phyloP scores from a whole-genome alignment of 1,140 invertebrate species.

The Pseudomyrmex pallidus region DNA sequence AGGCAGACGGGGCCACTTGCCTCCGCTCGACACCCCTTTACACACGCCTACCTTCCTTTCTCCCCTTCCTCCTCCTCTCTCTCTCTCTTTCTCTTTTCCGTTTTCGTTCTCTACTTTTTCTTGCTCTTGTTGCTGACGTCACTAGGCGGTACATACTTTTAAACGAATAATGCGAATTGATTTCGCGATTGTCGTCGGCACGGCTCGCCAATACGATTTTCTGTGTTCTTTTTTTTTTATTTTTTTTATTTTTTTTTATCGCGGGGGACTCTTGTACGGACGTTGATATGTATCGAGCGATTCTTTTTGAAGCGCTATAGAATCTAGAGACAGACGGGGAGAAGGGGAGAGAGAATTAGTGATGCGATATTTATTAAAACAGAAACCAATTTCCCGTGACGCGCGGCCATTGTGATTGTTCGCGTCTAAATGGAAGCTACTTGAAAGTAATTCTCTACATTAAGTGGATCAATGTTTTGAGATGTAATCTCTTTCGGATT shows the following conservation, averaged over 20 bases:
- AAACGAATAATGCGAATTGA: slow-evolving; percentile 80
- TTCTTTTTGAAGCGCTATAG: slow-evolving; percentile 55
- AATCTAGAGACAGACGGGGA: slow-evolving; percentile 31
- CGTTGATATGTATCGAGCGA: slow-evolving; percentile 59
- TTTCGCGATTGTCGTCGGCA: slow-evolving; percentile 75
- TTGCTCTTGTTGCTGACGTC: slow-evolving; percentile 69
- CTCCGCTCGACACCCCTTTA: slow-evolving; percentile 73
- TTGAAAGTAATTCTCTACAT: slow-evolving; percentile 19
- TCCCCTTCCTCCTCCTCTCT: slow-evolving; percentile 7
- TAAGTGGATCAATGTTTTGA: slow-evolving; percentile 6
- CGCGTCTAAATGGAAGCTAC: slow-evolving; percentile 20
- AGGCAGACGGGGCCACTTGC: slow-evolving; percentile 76
- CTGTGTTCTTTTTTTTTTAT: not conserved
- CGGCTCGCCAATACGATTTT: slow-evolving; percentile 50
- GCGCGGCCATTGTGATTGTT: slow-evolving; percentile 32
- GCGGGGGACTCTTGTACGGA: slow-evolving; percentile 20
- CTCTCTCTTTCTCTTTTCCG: not conserved
- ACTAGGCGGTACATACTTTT: slow-evolving; percentile 75
- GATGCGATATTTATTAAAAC: slow-evolving; percentile 48
- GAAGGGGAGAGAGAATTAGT: slow-evolving; percentile 14
- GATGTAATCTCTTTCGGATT: too few species aligned
- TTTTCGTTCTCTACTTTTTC: not conserved
- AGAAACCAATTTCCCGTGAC: slow-evolving; percentile 27
- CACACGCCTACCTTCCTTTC: slow-evolving; percentile 60
- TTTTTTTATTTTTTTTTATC: slow-evolving; percentile 25